phyloP scores from a whole-genome alignment of 2,888 invertebrate genomes.

The Ophion ellenae region DNA sequence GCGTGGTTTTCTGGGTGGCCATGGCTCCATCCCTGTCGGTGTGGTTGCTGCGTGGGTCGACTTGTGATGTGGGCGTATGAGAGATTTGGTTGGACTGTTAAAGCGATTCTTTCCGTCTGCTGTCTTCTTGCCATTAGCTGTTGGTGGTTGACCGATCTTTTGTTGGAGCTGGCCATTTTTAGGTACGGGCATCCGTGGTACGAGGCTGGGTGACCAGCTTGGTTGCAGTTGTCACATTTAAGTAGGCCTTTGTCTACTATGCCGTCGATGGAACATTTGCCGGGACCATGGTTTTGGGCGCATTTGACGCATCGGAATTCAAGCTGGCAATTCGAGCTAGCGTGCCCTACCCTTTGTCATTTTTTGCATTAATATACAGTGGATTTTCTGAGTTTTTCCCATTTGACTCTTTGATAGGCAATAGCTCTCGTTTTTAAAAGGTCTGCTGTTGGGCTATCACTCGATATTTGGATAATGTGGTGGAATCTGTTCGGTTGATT shows the following conservation, averaged over 20 bases:
- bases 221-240: conserved; percentile 39
- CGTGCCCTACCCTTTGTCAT: too few species aligned
- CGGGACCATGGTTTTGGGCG: conserved; percentile 2
- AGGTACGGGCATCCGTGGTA: conserved; percentile 54
- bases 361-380: too few species aligned
- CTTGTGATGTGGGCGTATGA: not conserved
- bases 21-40: too few species aligned
- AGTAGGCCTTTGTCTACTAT: not conserved
- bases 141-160: not conserved
- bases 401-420: too few species aligned
- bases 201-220: conserved; percentile 39
- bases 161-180: conserved; percentile 4
- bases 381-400: too few species aligned
- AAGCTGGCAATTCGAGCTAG: too few species aligned
- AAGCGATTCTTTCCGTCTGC: not conserved
- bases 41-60: not conserved
- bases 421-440: too few species aligned
- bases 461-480: too few species aligned
- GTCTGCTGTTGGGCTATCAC: too few species aligned
- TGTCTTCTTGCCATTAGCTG: not conserved
- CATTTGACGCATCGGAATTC: not conserved
- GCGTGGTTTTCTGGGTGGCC: too few species aligned
- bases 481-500: too few species aligned
- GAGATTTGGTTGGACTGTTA: not conserved
- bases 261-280: not conserved